Conservation (phyloP, 2,888 invertebrate genomes). For the Scaptomyza polygonia region DNA sequence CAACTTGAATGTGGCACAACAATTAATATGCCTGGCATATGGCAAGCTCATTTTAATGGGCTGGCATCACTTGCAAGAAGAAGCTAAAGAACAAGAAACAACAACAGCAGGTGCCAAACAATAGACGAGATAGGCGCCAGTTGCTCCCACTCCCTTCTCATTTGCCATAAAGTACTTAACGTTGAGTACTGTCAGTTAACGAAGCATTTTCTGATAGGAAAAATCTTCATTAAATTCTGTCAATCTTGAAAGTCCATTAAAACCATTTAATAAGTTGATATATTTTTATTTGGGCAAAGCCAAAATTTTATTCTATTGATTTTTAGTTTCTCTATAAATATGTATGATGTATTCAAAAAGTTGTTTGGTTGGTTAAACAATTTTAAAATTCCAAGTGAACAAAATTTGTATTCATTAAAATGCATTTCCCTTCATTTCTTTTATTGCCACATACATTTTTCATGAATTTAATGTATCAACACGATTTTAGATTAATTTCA, state of each 20-base stretch:
- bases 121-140: conserved; percentile 55
- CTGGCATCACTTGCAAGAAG: conserved; percentile 47
- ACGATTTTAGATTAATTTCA: conserved; percentile 13
- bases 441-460: not conserved
- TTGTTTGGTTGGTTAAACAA: too few relatives aligned
- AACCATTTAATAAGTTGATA: conserved; percentile 16
- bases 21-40: conserved; percentile 73
- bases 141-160: conserved; percentile 4
- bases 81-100: conserved; percentile 17
- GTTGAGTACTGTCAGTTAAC: conserved; percentile 27
- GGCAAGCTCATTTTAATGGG: conserved; percentile 62
- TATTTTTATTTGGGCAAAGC: too few relatives aligned
- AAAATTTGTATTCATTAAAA: not conserved
- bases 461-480: not conserved
- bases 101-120: conserved; percentile 54
- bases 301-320: too few relatives aligned
- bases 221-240: conserved; percentile 18
- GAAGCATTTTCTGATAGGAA: conserved; percentile 31
- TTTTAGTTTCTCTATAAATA: too few relatives aligned
- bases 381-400: too few relatives aligned
- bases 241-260: conserved; percentile 16
- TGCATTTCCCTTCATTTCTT: not conserved
- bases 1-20: conserved; percentile 53
- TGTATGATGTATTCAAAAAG: too few relatives aligned
- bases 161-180: conserved; percentile 24